Conservation (phyloP, 1,140 invertebrate species). For the Triops cancriformis region DNA sequence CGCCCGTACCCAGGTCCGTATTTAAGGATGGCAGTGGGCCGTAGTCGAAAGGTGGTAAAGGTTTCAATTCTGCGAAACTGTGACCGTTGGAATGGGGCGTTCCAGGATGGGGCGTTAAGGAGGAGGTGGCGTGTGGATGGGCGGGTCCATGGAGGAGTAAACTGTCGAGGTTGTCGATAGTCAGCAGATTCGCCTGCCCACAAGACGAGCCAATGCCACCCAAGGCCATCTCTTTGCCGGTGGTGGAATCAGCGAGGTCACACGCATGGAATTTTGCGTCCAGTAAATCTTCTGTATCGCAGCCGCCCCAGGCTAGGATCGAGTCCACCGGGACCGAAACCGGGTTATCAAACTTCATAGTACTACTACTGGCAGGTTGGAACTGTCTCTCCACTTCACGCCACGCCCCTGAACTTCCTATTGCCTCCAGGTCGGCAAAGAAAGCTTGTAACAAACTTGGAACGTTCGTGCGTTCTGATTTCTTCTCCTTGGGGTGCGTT, state of each 20-base stretch:
- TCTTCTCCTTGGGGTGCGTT: background rate
- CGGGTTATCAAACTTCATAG: slow-evolving; percentile 28
- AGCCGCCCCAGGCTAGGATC: slow-evolving; percentile 29
- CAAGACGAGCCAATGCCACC: background rate
- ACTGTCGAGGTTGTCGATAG: slow-evolving; percentile 54
- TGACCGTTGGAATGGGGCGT: slow-evolving; percentile 37
- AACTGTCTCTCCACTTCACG: background rate
- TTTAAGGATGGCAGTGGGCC: slow-evolving; percentile 37
- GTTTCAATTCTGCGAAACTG: slow-evolving; percentile 69
- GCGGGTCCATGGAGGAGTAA: slow-evolving; percentile 44
- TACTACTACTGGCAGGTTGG: background rate
- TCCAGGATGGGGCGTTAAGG: slow-evolving; percentile 40
- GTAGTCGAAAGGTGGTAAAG: slow-evolving; percentile 63
- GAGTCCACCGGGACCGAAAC: slow-evolving; percentile 29
- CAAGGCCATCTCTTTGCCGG: slow-evolving; percentile 19
- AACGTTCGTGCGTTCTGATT: background rate
- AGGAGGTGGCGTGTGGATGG: slow-evolving; percentile 15
- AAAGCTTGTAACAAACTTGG: background rate
- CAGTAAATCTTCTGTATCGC: slow-evolving; percentile 25
- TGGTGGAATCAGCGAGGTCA: slow-evolving; percentile 28
- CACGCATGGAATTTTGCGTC: slow-evolving; percentile 27
- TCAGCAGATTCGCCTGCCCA: slow-evolving; percentile 15
- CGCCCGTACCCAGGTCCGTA: background rate
- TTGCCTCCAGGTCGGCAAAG: background rate
- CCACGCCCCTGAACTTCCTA: background rate